Evolutionary conservation across 1,140 invertebrate genomes (phyloP), one percentile per base, ranked within the genome.

Genomic region (Rhagoletis zephyria): DNA sequence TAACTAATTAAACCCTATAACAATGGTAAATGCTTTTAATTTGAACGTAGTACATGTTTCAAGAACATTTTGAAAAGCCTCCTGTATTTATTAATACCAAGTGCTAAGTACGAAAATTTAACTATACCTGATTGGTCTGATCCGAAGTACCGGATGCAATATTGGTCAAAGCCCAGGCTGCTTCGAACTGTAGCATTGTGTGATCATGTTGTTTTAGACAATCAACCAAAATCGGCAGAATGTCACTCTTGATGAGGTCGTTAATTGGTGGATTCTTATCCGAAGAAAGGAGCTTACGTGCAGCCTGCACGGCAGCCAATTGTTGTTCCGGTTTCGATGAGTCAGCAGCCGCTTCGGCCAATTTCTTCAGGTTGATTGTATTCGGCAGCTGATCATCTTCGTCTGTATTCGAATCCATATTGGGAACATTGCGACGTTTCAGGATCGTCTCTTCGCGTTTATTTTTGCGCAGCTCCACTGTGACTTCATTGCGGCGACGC

Each of bases 241-340:
- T 98, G 81, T 97, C 97, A 93, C 97, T 97, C 45, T 96, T 94
- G 89, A 99, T 99, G 85, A 99, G 94, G 88, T 97, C 96, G 95
- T 99, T 97, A 91, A 99, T 99, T n/a, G 99, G 99, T 89, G 99
- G 99, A 95, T 99, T 99, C 89, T 97, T 96, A 94, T 99, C 98
- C 65, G 97, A 98, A 3, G 98, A 99, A 5, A 99, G 94, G 86
- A 99, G 94, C 94, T 99, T 99, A 88, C 99, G 94, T 85, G 97
- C 97, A 59, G 97, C 95, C 93, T 98, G 97, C 5, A 98, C 97
- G 81, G 97, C 97, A 89, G 94, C 93, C 89, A 98, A 94, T 93
- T 98, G 97, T 90, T 96, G 93, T 40, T 94, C 94, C 85, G 96
- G 95, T 90, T 97, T 95, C 59, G 94, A 95, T n/a, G 92, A 90